Base-by-base conservation (phyloP, 2,113 vertebrate species). In the Cololabis saira region DNA sequence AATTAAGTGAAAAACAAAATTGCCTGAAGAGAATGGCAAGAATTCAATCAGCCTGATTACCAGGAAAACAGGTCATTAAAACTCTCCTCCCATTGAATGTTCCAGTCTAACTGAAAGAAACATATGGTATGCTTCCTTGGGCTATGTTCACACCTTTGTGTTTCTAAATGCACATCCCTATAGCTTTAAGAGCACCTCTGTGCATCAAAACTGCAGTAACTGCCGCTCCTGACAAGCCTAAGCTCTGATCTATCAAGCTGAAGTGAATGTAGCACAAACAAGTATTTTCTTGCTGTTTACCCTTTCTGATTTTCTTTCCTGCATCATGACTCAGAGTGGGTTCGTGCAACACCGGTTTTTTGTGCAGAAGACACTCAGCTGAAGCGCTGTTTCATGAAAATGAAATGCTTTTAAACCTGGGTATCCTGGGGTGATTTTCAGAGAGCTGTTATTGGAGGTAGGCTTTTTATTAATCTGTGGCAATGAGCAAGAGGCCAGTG, bases 21-120 rank as follows among this genome's bases (percentile, higher is more conserved):
- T 73, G 83, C 71, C 63, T 74, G 71, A 76, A 45, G 82, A 81
- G 68, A 87, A 82, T 64, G 74, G 73, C 60, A 68, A 67, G 59
- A 64, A 76, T 83, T 82, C 74, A 82, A 82, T 83, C 78, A 84
- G 72, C 78, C 72, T 85, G 83, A 87, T 87, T 86, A 86, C 61
- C 64, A 78, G 64, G 76, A 76, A 76, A 82, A 66, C 66, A 73
- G 78, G 78, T 87, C 74, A 57, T 84, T 77, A 78, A 78, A 80
- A 71, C 56, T 61, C 70, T 62, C 68, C 74, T 76, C 75, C 61
- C 45, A 69, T 61, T 51, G 72, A 51, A 53, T 76, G 56, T 47
- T 73, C 51, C 62, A 55, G 53, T 63, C 55, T 24, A 61, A 73
- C 66, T 64, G 42, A 71, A 43, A 61, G 56, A 76, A 72, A 60